Evolutionary conservation across 2,888 invertebrate genomes (phyloP), one percentile per base, ranked within the genome.

Genomic region (Clistopyga incitator): DNA sequence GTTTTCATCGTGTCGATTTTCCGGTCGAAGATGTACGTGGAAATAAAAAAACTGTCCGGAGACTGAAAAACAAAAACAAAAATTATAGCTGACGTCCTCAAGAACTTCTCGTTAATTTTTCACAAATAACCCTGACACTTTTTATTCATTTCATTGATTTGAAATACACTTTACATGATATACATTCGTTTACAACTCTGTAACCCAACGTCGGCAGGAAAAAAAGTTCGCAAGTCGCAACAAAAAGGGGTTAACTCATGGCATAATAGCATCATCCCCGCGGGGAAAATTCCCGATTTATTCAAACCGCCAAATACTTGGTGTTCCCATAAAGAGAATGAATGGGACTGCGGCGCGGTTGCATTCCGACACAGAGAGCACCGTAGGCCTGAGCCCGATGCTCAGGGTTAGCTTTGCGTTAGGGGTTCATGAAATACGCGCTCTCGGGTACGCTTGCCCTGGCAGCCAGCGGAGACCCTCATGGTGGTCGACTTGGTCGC

Each of bases 281-380:
- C 80, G 86, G 86, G 89, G 90, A 88, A 89, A 89, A 89, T 90
- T 91, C 86, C 90, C 91, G 91, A 92, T 92, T 92, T 92, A 92
- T 92, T 91, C 90, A 90, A 91, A 89, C 90, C 90, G 85, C 89
- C 89, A 85, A 92, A 92, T 92, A 91, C 91, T 91, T 90, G 90
- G 87, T 89, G 88, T 88, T 88, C 89, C 91, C 91, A 91, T 92
- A 92, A 92, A 91, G 91, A 90, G 90, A 91, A 91, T 90, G 90
- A 91, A 92, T 91, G 90, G 91, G 90, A 90, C 91, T 90, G 90
- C 88, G 88, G 89, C 88, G 88, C 87, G 88, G 88, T 89, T 89
- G 88, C 89, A 89, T 87, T 52, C 18, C 52, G 74, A 54, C 65
- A 47, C 42, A n/a, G 38, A 52, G 42, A 56, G 45, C 29, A 52